Evolutionary conservation across 2,888 invertebrate species (phyloP), one percentile per base, ranked within the genome.

Genomic region (Himalopsyche anomala): DNA sequence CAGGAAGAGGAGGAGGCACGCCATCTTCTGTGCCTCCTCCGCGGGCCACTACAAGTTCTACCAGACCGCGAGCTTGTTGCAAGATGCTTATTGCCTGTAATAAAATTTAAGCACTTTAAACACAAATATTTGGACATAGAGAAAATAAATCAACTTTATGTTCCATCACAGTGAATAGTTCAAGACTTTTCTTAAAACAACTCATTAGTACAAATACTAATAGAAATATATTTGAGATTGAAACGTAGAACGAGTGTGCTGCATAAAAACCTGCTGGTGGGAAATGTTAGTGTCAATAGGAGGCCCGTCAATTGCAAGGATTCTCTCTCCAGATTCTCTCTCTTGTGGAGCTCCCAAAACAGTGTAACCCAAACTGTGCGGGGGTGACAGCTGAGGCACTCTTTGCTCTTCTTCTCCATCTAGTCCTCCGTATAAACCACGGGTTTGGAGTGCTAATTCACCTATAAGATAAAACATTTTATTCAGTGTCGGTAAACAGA

Each of bases 271-370:
- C 94, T 97, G 96, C 92, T 97, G 96, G 91, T 97, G 97, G 89
- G 96, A 96, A 92, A 97, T 95, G 91, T 96, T 96, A 81, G 96
- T 94, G 91, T 96, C 95, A 90, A 96, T 92, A 90, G 95, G 95
- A 91, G 96, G 96, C 90, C 96, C 96, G 93, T 97, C 97, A 90
- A 97, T 95, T 89, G 97, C 96, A 90, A 97, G 92, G 91, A 97
- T 96, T 91, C 97, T 96, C 92, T 97, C 97, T 92, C 97, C 97
- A 90, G 96, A 96, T 8, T 51, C 51, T 15, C 51, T 51, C 90
- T 96, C 96, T 90, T 95, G 94, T 89, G 96, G 93, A 87, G 92
- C 92, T 3, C 93, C 96, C 89, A 93, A 95, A 89, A 94, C 95
- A 91, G 94, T 95, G 94, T 96, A 96, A 88, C 95, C 96, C 89